Percentiles rank a stretch among this genome's conserved stretches.
Conservation (phyloP, 2,113 vertebrate genomes). For the Isurus oxyrinchus region DNA sequence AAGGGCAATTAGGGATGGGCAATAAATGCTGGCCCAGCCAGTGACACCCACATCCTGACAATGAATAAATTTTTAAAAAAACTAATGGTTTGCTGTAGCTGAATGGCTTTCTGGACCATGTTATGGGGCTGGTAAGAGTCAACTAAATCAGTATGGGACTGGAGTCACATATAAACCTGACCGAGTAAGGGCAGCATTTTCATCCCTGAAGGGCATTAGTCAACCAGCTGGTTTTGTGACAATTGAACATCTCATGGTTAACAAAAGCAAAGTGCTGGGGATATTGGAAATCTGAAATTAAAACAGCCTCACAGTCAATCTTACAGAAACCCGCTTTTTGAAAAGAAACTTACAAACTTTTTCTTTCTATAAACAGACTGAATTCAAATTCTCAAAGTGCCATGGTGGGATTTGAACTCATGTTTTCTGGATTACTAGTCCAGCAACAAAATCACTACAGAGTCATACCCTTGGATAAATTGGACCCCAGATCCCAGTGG, state of each 20-base stretch:
- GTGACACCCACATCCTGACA: no score
- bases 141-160: background rate
- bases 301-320: background rate
- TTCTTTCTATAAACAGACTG: background rate
- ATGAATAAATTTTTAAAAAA: no score
- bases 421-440: conserved; percentile 11
- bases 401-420: background rate
- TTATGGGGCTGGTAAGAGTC: background rate
- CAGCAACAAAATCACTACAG: background rate
- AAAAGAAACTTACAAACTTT: background rate
- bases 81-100: background rate
- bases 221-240: background rate
- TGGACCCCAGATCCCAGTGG: background rate
- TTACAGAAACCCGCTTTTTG: background rate
- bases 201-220: background rate
- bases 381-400: background rate
- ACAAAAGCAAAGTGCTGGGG: background rate
- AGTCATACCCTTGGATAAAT: background rate
- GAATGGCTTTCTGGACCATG: background rate
- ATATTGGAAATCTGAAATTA: no score
- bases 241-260: background rate
- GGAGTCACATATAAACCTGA: background rate
- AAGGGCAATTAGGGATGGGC: no score
- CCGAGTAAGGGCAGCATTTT: background rate
- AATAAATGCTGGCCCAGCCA: no score